These are phyloP conservation scores for Unio delphinus DNA, from an alignment of 2,888 invertebrate species.

Conservation along the genomic window DNA sequence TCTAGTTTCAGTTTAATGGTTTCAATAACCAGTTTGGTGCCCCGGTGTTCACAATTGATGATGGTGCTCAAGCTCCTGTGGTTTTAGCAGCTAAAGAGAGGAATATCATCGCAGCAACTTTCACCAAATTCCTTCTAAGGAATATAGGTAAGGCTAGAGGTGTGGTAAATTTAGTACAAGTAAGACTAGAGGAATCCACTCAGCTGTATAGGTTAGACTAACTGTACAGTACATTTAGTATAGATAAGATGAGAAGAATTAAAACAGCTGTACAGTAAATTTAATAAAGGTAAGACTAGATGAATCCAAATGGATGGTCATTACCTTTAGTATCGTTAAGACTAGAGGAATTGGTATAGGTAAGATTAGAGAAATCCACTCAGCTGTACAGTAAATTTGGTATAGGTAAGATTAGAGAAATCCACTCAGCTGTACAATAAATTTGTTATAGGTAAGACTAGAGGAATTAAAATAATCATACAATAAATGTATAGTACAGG, in stretches of 20 bases:
- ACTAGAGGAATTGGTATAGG: too few species aligned
- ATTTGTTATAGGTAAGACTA: too few species aligned
- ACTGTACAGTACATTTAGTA: background rate
- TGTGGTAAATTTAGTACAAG: background rate
- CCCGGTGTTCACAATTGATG: constrained; percentile 86
- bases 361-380: too few species aligned
- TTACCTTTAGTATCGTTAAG: too few species aligned
- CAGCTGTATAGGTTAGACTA: background rate
- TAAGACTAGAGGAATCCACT: too few species aligned
- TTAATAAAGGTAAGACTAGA: background rate
- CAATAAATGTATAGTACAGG: too few species aligned
- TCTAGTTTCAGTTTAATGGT: constrained; percentile 79
- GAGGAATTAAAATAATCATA: too few species aligned
- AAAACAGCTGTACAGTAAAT: background rate
- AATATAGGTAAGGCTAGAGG: constrained; percentile 80
- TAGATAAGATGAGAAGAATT: background rate
- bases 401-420: too few species aligned
- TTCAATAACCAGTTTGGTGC: constrained; percentile 76
- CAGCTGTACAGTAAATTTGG: too few species aligned
- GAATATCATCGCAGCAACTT: constrained; percentile 93
- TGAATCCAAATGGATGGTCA: too few species aligned
- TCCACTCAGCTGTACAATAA: too few species aligned
- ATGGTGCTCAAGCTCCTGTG: constrained; percentile 90
- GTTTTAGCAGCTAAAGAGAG: constrained; percentile 87
- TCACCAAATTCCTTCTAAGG: constrained; percentile 90